Evolutionary conservation across 2,888 invertebrate genomes (phyloP), one percentile per base, ranked within the genome.

Genomic region (Digitonthophagus gazella): DNA sequence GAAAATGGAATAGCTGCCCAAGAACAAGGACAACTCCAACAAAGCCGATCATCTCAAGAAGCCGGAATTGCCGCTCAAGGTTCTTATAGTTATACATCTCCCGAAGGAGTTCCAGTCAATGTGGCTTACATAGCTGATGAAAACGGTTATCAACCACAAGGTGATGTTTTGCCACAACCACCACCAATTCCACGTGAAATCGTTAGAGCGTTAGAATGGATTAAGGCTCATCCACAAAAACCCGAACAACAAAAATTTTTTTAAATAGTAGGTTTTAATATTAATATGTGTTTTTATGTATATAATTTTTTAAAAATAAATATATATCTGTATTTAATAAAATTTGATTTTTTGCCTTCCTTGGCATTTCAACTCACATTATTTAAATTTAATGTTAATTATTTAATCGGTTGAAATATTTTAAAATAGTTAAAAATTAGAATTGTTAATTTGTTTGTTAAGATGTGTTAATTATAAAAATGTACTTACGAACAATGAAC

Each of bases 401-500:
- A n/a, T 54, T 14, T 14, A 54, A n/a, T 14, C 54, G 54, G 54
- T 54, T 1, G 54, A 1, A 54, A 54, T 54, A 11, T 54, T 54
- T 54, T 11, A 2, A 54, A 54, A 54, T 54, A n/a, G 11, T 1
- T 54, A 54, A 54, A 1, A 54, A n/a, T 1, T 11, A n/a, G 54
- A 54, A 11, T n/a, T 1, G 54, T 11, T 14, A 54, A 54, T 15
- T 58, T 58, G 18, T 2, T n/a, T 15, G 18, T n/a, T 19, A 18
- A 61, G 20, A n/a, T 58, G 18, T 18, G 18, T 3, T 19, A 16
- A 61, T 61, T 61, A 72, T 68, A 68, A 15, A 61, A 19, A n/a
- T n/a, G 5, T 80, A 88, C 90, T 90, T 82, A 92, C 92, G 89
- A 73, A 90, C 89, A 73, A 92, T 90, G 82, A 90, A 89, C 84